These are phyloP conservation scores for Gadopsis marmoratus DNA, from an alignment of 2,797 vertebrate genomes.

Conservation along the genomic window DNA sequence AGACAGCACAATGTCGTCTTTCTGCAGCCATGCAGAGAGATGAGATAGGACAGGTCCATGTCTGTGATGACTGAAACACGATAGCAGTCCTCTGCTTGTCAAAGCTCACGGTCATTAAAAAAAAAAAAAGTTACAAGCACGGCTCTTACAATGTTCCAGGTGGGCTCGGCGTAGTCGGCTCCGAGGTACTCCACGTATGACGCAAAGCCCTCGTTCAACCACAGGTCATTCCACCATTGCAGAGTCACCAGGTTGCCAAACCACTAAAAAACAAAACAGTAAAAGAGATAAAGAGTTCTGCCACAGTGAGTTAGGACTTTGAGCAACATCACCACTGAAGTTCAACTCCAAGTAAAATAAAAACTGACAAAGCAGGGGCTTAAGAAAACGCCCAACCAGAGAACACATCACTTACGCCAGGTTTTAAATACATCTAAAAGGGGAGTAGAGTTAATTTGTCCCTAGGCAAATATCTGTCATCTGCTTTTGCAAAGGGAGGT, in stretches of 20 bases:
- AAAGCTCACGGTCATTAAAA: neutral
- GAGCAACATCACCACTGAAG: neutral
- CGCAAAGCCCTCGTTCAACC: conserved; percentile 97
- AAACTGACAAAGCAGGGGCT: neutral
- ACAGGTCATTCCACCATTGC: conserved; percentile 96
- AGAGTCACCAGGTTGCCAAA: conserved; percentile 97
- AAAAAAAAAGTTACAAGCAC: neutral
- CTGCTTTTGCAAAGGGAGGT: conserved; percentile 5
- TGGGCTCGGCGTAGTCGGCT: conserved; percentile 80
- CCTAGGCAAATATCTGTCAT: conserved; percentile 26
- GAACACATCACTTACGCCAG: neutral
- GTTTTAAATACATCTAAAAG: neutral
- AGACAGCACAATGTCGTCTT: conserved; percentile 88
- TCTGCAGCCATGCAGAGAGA: conserved; percentile 80
- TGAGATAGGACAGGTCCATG: neutral
- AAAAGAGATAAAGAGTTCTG: neutral
- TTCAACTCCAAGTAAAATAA: neutral
- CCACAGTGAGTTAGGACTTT: neutral
- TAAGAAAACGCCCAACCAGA: conserved; percentile 30
- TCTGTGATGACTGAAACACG: neutral
- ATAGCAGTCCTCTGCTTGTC: neutral
- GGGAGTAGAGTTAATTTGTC: neutral
- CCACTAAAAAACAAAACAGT: conserved; percentile 85
- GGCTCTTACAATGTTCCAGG: conserved; percentile 89
- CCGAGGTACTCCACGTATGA: conserved; percentile 94